Evolutionary conservation across 1,140 invertebrate genomes (phyloP).

Genomic region (Sweltsa coloradensis): DNA sequence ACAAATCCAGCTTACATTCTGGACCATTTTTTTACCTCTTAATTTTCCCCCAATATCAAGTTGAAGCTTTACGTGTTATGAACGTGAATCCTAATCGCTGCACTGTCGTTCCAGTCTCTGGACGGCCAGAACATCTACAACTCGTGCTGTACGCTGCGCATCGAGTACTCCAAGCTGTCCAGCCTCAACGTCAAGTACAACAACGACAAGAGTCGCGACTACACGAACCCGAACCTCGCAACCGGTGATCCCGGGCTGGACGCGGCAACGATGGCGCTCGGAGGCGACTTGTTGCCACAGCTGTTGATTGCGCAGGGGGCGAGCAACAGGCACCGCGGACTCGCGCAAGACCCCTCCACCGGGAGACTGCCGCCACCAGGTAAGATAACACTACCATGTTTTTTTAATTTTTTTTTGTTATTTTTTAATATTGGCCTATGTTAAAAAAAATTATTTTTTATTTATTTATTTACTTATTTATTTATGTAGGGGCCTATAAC

Average conservation of each 20-base stretch:
- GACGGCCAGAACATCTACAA: constrained; percentile 99
- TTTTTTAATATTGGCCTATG: constrained; percentile 8
- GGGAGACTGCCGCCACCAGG: constrained; percentile 11
- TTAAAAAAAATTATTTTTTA: too few species aligned
- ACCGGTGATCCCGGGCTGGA: constrained; percentile 73
- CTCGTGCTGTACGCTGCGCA: constrained; percentile 96
- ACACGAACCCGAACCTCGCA: constrained; percentile 93
- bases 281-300: constrained; percentile 41
- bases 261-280: constrained; percentile 34
- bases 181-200: constrained; percentile 98
- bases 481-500: too few species aligned
- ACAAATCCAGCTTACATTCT: too few species aligned
- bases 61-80: too few species aligned
- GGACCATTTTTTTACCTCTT: too few species aligned
- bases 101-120: constrained; percentile 60
- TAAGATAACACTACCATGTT: constrained; percentile 4
- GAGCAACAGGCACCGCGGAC: constrained; percentile 3
- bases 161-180: constrained; percentile 97
- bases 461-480: too few species aligned
- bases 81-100: too few species aligned
- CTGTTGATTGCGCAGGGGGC: constrained; percentile 42
- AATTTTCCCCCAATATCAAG: too few species aligned
- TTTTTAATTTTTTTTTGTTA: background rate
- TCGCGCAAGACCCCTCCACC: constrained; percentile 4
- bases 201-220: constrained; percentile 98